Evolutionary conservation across 2,113 vertebrate species (phyloP), one percentile per base, ranked within the genome.

Genomic region (Zosterops borbonicus): DNA sequence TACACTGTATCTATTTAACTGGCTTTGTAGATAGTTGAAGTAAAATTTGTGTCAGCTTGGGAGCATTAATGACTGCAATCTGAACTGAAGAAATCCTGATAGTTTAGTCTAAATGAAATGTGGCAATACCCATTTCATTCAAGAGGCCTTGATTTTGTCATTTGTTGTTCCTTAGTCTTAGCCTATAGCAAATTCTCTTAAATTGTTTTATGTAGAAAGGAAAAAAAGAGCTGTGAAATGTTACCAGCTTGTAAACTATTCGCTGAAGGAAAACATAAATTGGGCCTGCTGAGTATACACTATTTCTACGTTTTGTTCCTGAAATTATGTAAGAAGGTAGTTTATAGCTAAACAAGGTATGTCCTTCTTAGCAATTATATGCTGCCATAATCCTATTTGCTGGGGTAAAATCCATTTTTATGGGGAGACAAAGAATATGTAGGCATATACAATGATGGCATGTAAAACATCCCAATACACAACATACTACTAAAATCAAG

Each of bases 181-280:
- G 46, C n/a, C 21, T 95, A 46, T 41, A 78, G 64, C 8, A 67
- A 15, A 56, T 68, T 76, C 52, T 76, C 29, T 80, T 55, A 74
- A 96, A 93, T 67, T 83, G 63, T 17, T 79, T 71, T 39, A 46
- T 44, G 8, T 42, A 76, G 50, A 69, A 89, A 47, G 46, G n/a
- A 74, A 29, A 78, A 50, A 35, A 80, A 64, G 4, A 69, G 9
- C 37, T 67, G 19, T 47, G 76, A 93, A 90, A 90, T 21, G 42
- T 85, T 75, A 70, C 63, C 75, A 77, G 35, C 14, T 76, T 82
- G 42, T 60, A 91, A 90, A 67, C 23, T 49, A 33, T 96, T 92
- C 96, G 29, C 21, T 58, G 74, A 94, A 94, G 47, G 82, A 91
- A 82, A 94, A 83, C 29, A 85, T 84, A 86, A 94, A 89, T 84